Percentiles rank a stretch among this genome's conserved stretches.
These are phyloP conservation scores for Phyllotreta striolata DNA, from an alignment of 2,888 invertebrate genomes.

Conservation along the genomic window DNA sequence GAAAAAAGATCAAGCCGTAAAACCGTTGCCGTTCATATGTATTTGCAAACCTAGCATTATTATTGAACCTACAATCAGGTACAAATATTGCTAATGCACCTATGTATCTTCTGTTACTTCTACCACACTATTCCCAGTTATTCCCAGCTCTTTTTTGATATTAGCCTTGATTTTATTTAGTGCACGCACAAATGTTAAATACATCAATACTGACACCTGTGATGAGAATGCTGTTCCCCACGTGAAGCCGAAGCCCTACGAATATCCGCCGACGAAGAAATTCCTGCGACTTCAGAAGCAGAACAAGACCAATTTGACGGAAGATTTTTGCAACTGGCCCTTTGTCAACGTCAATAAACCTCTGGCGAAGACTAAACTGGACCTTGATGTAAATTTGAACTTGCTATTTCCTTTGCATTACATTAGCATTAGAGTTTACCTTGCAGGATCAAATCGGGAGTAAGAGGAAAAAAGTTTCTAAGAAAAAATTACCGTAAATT, in stretches of 20 bases:
- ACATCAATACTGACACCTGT: not conserved
- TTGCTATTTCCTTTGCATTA: not conserved
- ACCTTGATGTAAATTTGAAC: constrained; percentile 40
- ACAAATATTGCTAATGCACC: constrained; percentile 8
- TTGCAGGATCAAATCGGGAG: not conserved
- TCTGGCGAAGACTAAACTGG: constrained; percentile 40
- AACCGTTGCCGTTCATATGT: constrained; percentile 26
- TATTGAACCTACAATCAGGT: constrained; percentile 47
- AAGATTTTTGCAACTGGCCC: constrained; percentile 53
- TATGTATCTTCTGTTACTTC: too few species aligned
- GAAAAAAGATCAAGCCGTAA: constrained; percentile 35
- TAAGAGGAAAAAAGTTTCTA: too few species aligned
- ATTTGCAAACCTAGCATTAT: constrained; percentile 40
- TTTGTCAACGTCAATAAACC: constrained; percentile 51
- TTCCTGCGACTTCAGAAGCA: constrained; percentile 40
- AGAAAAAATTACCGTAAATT: not conserved
- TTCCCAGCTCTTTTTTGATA: not conserved
- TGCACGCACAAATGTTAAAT: constrained; percentile 21
- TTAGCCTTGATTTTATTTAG: constrained; percentile 45
- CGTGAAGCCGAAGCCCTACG: not conserved
- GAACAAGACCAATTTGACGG: constrained; percentile 43
- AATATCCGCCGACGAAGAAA: constrained; percentile 45
- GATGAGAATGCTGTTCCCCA: not conserved
- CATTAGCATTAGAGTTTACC: constrained; percentile 5
- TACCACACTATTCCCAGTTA: not conserved